These are phyloP conservation scores for Zeugodacus cucurbitae DNA, from an alignment of 1,140 invertebrate genomes.

Conservation along the genomic window DNA sequence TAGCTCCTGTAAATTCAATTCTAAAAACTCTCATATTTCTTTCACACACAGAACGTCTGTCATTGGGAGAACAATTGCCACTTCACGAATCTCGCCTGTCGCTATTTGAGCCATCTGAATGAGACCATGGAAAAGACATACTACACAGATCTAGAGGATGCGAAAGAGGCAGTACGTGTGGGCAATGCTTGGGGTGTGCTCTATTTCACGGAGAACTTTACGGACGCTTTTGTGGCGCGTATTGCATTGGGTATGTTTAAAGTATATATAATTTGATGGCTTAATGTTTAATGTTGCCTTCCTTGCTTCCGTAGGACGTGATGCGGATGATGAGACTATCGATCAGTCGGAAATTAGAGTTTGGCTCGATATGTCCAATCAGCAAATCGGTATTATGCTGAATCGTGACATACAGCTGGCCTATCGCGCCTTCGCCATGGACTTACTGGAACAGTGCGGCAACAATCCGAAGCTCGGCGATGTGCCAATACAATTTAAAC, in stretches of 20 bases:
- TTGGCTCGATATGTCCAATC: constrained; percentile 93
- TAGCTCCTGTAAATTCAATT: neutral
- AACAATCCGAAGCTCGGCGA: constrained; percentile 84
- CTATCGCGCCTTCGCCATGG: constrained; percentile 82
- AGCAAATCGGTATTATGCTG: constrained; percentile 88
- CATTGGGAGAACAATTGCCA: constrained; percentile 72
- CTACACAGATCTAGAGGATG: constrained; percentile 75
- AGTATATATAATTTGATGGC: neutral
- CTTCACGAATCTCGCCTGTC: constrained; percentile 79
- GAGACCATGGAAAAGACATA: constrained; percentile 77
- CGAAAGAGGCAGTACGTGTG: constrained; percentile 75
- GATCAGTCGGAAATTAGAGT: constrained; percentile 84
- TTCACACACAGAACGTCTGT: constrained; percentile 51
- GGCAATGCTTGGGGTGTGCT: constrained; percentile 89
- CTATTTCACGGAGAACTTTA: constrained; percentile 88
- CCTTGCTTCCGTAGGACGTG: constrained; percentile 66
- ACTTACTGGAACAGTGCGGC: constrained; percentile 76
- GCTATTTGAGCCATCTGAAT: constrained; percentile 77
- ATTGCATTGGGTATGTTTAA: constrained; percentile 71
- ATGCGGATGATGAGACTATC: constrained; percentile 81
- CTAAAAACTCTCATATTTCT: neutral
- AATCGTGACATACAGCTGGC: constrained; percentile 83
- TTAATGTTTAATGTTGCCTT: neutral
- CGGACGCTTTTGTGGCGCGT: constrained; percentile 79
- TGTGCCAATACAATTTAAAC: constrained; percentile 82